These are phyloP conservation scores for Carcinoscorpius rotundicauda DNA, from an alignment of 1,140 invertebrate species.

Conservation along the genomic window DNA sequence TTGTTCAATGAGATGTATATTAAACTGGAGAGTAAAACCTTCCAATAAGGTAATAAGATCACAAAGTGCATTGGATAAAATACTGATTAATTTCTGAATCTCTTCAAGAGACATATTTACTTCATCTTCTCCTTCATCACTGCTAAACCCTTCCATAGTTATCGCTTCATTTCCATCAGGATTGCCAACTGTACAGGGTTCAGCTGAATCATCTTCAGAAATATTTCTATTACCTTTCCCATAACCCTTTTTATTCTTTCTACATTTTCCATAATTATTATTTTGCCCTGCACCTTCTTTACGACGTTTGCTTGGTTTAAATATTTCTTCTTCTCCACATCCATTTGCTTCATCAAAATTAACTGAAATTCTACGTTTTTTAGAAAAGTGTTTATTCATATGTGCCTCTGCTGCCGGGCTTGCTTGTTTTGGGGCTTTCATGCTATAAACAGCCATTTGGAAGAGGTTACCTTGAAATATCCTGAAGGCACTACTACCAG, in stretches of 20 bases:
- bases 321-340: slow-evolving; percentile 27
- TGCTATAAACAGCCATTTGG: slow-evolving; percentile 37
- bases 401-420: slow-evolving; percentile 14
- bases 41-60: slow-evolving; percentile 37
- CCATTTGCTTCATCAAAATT: slow-evolving; percentile 23
- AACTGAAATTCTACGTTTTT: slow-evolving; percentile 10
- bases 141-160: background rate
- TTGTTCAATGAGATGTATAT: slow-evolving; percentile 37
- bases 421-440: slow-evolving; percentile 31
- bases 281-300: too few relatives aligned
- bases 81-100: slow-evolving; percentile 18
- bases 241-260: too few relatives aligned
- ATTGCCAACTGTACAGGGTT: background rate
- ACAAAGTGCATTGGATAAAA: slow-evolving; percentile 33
- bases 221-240: too few relatives aligned
- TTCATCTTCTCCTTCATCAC: slow-evolving; percentile 7
- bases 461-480: slow-evolving; percentile 46
- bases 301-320: slow-evolving; percentile 10
- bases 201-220: too few relatives aligned
- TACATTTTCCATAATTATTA: too few relatives aligned
- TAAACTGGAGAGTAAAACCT: slow-evolving; percentile 37
- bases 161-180: background rate
- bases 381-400: slow-evolving; percentile 23
- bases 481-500: slow-evolving; percentile 43
- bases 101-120: slow-evolving; percentile 15